Conservation (phyloP, 2,113 vertebrate genomes). For the Vimba vimba region DNA sequence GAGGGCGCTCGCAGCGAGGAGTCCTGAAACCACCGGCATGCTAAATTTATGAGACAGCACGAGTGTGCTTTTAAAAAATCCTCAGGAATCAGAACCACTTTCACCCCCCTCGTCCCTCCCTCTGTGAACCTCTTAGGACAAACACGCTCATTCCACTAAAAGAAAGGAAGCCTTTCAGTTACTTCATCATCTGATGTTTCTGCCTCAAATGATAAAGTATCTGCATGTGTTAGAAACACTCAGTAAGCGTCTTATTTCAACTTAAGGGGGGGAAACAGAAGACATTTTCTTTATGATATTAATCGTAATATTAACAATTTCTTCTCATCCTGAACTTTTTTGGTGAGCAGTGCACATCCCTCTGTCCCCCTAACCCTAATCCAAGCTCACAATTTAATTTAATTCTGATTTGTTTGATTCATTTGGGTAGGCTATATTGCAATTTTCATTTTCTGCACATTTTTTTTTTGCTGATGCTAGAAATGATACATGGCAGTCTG, state of each 20-base stretch:
- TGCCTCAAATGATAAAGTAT: constrained; percentile 17
- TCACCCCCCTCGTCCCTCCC: neutral
- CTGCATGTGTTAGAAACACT: constrained; percentile 17
- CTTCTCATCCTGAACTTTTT: neutral
- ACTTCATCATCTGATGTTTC: constrained; percentile 26
- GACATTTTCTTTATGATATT: neutral
- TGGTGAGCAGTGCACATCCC: too few relatives aligned
- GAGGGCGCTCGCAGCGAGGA: neutral
- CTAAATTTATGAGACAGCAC: constrained; percentile 42
- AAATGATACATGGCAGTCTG: neutral
- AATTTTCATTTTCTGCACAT: neutral
- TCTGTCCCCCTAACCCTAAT: too few relatives aligned
- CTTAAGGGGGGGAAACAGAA: neutral
- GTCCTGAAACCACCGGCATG: constrained; percentile 28
- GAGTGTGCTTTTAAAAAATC: constrained; percentile 41
- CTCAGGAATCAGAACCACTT: constrained; percentile 10
- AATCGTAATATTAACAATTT: neutral
- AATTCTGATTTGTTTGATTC: neutral
- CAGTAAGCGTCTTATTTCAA: neutral
- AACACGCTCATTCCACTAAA: neutral
- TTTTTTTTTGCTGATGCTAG: neutral
- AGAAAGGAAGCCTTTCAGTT: constrained; percentile 8
- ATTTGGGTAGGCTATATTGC: neutral
- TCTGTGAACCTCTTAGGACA: neutral
- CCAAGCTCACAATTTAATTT: neutral